Conservation (phyloP, 2,888 invertebrate species). For the Melikaiella ostensackeni region DNA sequence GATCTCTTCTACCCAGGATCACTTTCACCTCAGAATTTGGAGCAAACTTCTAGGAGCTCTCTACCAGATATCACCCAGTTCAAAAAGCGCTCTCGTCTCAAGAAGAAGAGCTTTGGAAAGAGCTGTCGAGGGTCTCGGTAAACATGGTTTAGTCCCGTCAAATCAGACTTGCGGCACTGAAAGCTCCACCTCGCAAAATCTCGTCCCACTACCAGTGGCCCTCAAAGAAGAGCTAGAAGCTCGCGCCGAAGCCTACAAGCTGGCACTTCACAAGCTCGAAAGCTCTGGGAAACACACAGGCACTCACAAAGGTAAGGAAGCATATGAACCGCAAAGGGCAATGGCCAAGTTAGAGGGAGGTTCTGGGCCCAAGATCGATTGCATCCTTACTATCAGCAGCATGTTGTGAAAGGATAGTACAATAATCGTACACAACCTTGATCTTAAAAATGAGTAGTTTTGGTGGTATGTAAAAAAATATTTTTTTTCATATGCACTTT, state of each 20-base stretch:
- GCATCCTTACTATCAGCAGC: no score
- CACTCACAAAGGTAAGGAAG: constrained; percentile 68
- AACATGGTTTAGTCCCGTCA: constrained; percentile 87
- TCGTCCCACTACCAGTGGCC: constrained; percentile 89
- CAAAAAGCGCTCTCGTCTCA: constrained; percentile 84
- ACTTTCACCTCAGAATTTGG: constrained; percentile 65
- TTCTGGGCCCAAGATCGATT: no score
- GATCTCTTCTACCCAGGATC: constrained; percentile 78
- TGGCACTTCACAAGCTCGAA: constrained; percentile 91
- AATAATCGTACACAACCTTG: no score
- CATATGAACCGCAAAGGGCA: no score
- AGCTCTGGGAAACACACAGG: constrained; percentile 75
- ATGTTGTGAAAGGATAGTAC: no score
- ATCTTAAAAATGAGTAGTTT: no score
- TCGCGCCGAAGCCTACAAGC: constrained; percentile 91
- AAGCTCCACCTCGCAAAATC: constrained; percentile 60
- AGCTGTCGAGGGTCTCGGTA: constrained; percentile 91
- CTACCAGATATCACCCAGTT: constrained; percentile 77
- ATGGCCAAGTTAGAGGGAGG: no score
- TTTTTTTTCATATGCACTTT: no score
- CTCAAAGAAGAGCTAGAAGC: constrained; percentile 90
- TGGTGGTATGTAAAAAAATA: no score
- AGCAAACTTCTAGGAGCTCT: constrained; percentile 67
- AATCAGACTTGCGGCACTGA: constrained; percentile 49
- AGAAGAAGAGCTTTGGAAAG: constrained; percentile 87